phyloP scores from a whole-genome alignment of 2,113 vertebrate genomes.

The Noctilio leporinus region DNA sequence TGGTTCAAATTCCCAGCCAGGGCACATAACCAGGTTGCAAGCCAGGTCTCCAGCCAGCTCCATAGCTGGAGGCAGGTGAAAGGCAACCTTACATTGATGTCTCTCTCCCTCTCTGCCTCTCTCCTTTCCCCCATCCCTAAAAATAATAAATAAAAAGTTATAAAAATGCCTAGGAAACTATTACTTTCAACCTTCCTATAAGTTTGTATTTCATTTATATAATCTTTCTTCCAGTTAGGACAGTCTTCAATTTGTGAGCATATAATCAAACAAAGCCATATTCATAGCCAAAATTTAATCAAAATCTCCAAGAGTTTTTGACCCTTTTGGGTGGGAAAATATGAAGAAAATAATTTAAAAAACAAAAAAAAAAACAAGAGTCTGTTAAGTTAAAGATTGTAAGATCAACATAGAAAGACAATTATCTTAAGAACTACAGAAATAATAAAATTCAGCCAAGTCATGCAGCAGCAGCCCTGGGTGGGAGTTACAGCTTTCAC shows the following conservation, averaged over 20 bases:
- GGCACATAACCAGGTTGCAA: too few relatives aligned
- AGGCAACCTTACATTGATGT: too few relatives aligned
- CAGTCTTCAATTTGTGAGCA: neutral
- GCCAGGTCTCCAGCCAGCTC: too few relatives aligned
- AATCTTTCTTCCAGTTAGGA: neutral
- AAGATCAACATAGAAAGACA: neutral
- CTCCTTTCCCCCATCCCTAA: too few relatives aligned
- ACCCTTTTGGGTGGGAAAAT: neutral
- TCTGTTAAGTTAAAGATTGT: neutral
- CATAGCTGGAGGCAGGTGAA: too few relatives aligned
- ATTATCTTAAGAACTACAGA: neutral
- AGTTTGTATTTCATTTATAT: neutral
- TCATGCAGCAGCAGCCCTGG: neutral
- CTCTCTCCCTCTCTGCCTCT: too few relatives aligned
- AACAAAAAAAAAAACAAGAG: neutral
- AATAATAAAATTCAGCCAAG: neutral
- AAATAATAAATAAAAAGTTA: neutral
- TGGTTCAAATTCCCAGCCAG: too few relatives aligned
- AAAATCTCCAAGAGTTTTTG: neutral
- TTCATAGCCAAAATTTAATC: neutral
- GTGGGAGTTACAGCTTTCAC: neutral
- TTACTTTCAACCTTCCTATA: neutral
- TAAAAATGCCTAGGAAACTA: neutral
- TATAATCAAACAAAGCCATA: neutral
- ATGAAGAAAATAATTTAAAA: neutral